Conservation (phyloP, 35 echinoderm and acorn worm species). For the Lytechinus variegatus region DNA sequence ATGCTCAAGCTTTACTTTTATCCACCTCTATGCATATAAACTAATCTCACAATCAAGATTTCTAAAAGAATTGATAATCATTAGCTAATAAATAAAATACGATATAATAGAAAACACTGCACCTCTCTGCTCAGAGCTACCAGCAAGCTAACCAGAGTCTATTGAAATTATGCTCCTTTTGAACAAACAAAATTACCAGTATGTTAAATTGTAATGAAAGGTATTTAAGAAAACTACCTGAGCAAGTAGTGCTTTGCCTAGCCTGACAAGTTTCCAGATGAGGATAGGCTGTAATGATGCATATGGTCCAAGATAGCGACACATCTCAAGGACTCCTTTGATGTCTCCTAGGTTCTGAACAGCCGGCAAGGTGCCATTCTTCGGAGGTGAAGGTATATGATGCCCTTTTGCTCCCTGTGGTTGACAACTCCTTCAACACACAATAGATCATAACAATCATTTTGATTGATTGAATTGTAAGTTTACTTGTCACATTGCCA, state of each 20-base stretch:
- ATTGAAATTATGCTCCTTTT: no score
- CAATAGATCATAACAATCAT: not conserved
- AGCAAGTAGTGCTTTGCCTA: conserved; percentile 76
- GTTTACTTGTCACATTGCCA: no score
- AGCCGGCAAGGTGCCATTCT: conserved; percentile 31
- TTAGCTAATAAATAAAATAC: no score
- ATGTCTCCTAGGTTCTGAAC: conserved; percentile 55
- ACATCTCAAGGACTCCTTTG: conserved; percentile 77
- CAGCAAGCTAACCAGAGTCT: no score
- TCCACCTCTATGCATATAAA: no score
- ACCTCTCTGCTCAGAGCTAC: no score
- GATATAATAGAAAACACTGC: no score
- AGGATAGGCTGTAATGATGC: conserved; percentile 71
- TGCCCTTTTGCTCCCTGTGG: conserved; percentile 78
- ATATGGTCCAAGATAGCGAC: conserved; percentile 86
- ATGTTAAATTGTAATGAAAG: no score
- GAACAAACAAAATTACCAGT: no score
- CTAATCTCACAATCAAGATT: no score
- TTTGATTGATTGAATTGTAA: not conserved
- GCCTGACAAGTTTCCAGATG: conserved; percentile 81
- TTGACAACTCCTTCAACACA: conserved; percentile 61
- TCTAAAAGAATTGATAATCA: no score
- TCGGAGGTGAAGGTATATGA: conserved; percentile 48
- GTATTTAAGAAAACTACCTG: conserved; percentile 55
- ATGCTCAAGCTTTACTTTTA: no score